Percentiles rank a stretch among this genome's conserved stretches.
These are phyloP conservation scores for Toxotes jaculatrix DNA, from an alignment of 2,113 vertebrate genomes.

Conservation along the genomic window DNA sequence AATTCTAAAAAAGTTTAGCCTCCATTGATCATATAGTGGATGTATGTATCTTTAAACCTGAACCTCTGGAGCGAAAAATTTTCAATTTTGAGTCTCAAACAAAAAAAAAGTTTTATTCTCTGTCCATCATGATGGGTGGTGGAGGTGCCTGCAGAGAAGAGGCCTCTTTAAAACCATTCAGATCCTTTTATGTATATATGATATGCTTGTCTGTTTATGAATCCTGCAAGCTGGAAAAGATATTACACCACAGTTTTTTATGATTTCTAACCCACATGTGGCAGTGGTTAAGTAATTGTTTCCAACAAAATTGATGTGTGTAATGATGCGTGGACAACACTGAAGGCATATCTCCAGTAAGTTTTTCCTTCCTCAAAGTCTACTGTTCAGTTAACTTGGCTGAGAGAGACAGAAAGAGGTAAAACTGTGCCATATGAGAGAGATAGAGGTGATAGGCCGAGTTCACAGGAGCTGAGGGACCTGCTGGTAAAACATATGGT, in stretches of 20 bases:
- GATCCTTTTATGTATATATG: constrained; percentile 22
- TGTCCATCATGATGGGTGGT: constrained; percentile 18
- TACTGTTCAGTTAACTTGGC: not conserved
- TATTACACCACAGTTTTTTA: constrained; percentile 30
- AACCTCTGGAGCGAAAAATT: not conserved
- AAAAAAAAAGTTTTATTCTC: not conserved
- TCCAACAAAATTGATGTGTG: constrained; percentile 56
- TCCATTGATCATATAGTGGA: not conserved
- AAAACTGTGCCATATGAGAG: constrained; percentile 41
- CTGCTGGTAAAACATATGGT: constrained; percentile 24
- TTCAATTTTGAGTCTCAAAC: not conserved
- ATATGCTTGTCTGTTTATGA: constrained; percentile 41
- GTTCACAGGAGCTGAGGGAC: constrained; percentile 21
- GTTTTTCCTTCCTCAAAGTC: constrained; percentile 17
- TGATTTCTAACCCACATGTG: constrained; percentile 54
- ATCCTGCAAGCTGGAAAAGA: constrained; percentile 52
- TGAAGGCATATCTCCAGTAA: constrained; percentile 49
- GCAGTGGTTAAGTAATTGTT: constrained; percentile 55
- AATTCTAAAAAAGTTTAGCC: not conserved
- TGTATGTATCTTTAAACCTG: not conserved
- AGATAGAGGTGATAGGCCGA: constrained; percentile 23
- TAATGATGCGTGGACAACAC: constrained; percentile 56
- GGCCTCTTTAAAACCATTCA: constrained; percentile 34
- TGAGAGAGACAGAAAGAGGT: not conserved
- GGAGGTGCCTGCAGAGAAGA: constrained; percentile 34